Evolutionary conservation across 2,797 vertebrate genomes (phyloP).

Genomic region (Danionella dracula): DNA sequence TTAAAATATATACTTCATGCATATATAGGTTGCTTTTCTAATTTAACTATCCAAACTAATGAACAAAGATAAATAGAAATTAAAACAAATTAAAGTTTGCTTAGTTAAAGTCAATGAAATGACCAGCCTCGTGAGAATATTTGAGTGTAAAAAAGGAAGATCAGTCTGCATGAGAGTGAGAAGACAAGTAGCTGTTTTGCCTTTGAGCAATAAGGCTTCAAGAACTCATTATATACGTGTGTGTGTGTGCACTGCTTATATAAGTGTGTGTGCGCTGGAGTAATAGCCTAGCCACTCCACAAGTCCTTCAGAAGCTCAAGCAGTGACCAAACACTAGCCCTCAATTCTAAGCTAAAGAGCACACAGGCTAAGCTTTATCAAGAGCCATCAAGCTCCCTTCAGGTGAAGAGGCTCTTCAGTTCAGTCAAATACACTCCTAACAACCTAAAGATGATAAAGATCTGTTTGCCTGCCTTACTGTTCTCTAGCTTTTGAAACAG

Average conservation of each 20-base stretch:
- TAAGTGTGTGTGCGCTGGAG: no score
- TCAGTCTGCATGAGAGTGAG: slow-evolving; percentile 47
- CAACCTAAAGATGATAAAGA: no score
- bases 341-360: slow-evolving; percentile 23
- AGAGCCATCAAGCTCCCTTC: not conserved
- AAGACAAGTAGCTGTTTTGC: slow-evolving; percentile 48
- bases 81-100: no score
- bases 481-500: no score
- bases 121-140: not conserved
- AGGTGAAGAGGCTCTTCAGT: slow-evolving; percentile 35
- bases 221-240: not conserved
- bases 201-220: slow-evolving; percentile 48
- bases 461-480: no score
- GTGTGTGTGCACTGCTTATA: no score
- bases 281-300: slow-evolving; percentile 50
- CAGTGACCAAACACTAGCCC: slow-evolving; percentile 41
- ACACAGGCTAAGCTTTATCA: slow-evolving; percentile 17
- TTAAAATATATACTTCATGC: no score
- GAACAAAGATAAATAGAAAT: no score
- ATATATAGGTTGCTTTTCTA: no score
- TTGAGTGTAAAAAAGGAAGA: slow-evolving; percentile 44
- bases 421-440: not conserved
- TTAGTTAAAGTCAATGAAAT: no score
- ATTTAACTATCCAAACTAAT: no score
- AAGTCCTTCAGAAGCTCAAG: slow-evolving; percentile 29